Conservation (phyloP, 2,113 vertebrate species). For the Colius striatus region DNA sequence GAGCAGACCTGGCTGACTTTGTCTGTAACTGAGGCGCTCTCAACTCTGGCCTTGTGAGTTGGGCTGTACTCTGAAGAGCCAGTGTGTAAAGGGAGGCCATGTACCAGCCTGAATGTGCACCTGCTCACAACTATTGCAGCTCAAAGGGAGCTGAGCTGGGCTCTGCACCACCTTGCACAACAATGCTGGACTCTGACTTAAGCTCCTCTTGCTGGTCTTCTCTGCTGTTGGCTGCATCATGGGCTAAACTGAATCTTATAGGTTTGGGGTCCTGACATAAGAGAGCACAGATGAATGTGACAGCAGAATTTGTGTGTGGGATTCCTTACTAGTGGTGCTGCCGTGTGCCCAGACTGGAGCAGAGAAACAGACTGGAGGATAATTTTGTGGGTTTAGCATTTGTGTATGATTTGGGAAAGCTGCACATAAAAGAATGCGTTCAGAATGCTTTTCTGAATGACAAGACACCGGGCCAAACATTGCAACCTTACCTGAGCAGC, state of each 20-base stretch:
- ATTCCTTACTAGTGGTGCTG: not conserved
- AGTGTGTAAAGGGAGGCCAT: not conserved
- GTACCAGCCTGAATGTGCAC: not conserved
- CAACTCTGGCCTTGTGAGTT: not conserved
- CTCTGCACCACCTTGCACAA: too few relatives aligned
- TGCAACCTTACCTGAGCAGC: not conserved
- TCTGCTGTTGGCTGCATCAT: too few relatives aligned
- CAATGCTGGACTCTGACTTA: not conserved
- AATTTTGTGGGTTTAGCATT: not conserved
- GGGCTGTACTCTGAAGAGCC: not conserved
- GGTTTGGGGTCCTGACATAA: too few relatives aligned
- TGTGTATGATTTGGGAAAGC: not conserved
- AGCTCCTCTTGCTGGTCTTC: not conserved
- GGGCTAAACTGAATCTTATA: not conserved
- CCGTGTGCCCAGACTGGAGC: not conserved
- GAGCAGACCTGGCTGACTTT: not conserved
- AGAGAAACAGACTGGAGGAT: not conserved
- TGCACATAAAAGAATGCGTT: rapidly evolving
- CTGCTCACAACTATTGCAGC: too few relatives aligned
- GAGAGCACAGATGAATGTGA: not conserved
- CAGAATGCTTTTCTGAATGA: not conserved
- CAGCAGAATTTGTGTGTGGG: not conserved
- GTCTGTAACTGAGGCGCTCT: not conserved
- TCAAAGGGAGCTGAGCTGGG: not conserved
- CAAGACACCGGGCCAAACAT: not conserved